Percentiles rank a stretch among this genome's conserved stretches.
phyloP scores from a whole-genome alignment of 2,888 invertebrate species.

The Tridacna crocea region DNA sequence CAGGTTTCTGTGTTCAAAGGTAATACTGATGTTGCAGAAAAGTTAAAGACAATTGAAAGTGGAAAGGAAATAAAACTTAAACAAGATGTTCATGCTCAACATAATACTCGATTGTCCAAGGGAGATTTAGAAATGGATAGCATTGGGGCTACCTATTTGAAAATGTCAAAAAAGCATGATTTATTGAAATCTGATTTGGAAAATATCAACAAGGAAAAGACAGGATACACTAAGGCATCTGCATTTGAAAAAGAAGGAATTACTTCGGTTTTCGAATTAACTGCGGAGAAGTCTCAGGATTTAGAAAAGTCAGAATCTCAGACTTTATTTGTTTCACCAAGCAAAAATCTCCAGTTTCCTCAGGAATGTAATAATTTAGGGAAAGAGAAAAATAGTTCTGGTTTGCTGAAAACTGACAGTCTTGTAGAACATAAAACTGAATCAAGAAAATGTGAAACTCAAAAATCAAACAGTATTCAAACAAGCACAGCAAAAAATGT shows the following conservation, averaged over 20 bases:
- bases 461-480: too few relatives aligned
- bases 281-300: not conserved
- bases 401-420: too few relatives aligned
- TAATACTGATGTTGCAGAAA: slow-evolving; percentile 6
- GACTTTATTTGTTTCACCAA: too few relatives aligned
- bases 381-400: too few relatives aligned
- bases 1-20: too few relatives aligned
- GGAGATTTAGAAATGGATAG: slow-evolving; percentile 19
- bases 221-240: not conserved
- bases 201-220: not conserved
- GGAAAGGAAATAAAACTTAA: slow-evolving; percentile 6
- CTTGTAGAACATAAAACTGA: too few relatives aligned
- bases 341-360: too few relatives aligned
- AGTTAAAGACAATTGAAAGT: slow-evolving; percentile 18
- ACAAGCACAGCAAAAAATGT: too few relatives aligned
- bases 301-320: not conserved
- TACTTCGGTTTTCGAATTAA: slow-evolving; percentile 23
- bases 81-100: not conserved
- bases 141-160: slow-evolving; percentile 13
- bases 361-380: too few relatives aligned
- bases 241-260: not conserved
- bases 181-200: not conserved
- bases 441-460: too few relatives aligned
- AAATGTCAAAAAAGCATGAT: slow-evolving; percentile 20
- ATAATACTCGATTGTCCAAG: slow-evolving; percentile 1